Evolutionary conservation across 2,888 invertebrate species (phyloP), one percentile per base, ranked within the genome.

Genomic region (Oeneis ivallda): DNA sequence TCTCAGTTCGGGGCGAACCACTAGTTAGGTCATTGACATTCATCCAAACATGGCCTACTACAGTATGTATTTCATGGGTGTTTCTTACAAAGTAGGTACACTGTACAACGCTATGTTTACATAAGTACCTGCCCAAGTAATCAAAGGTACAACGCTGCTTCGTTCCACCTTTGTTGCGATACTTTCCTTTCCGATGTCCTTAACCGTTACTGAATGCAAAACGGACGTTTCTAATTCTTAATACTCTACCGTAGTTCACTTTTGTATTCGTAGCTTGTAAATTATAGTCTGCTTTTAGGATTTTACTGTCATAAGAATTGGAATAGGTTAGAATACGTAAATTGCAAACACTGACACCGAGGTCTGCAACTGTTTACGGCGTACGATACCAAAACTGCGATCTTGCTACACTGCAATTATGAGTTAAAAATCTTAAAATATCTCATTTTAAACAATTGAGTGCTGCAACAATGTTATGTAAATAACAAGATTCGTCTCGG

Each of bases 21-120:
- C n/a, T n/a, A n/a, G n/a, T n/a, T n/a, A n/a, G 76, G 75, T 76
- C 75, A 74, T 69, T 75, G 74, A 73, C 76, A 73, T 70, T 49
- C 58, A 59, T 62, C 72, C 70, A 67, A 75, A 76, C 70, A 71
- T 64, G 70, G 66, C 63, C 62, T 67, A 64, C 66, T 37, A 37
- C 0, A 65, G 64, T 45, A 15, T 7, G 7, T 8, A 45, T 2
- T 9, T 10, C 11, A 5, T 26, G 5, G 26, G 26, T 26, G 5
- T 26, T 26, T 26, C 5, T 0, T 1, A 26, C 26, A 1, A 26
- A 1, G 1, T 26, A 26, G 26, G 26, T 26, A 26, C n/a, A n/a
- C n/a, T n/a, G n/a, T n/a, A n/a, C 26, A 26, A 26, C 1, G 26
- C 26, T 26, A 26, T 26, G 26, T 4, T 26, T 26, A n/a, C 26